These are phyloP conservation scores for Diplolepis rosae DNA, from an alignment of 2,888 invertebrate genomes.

Conservation along the genomic window DNA sequence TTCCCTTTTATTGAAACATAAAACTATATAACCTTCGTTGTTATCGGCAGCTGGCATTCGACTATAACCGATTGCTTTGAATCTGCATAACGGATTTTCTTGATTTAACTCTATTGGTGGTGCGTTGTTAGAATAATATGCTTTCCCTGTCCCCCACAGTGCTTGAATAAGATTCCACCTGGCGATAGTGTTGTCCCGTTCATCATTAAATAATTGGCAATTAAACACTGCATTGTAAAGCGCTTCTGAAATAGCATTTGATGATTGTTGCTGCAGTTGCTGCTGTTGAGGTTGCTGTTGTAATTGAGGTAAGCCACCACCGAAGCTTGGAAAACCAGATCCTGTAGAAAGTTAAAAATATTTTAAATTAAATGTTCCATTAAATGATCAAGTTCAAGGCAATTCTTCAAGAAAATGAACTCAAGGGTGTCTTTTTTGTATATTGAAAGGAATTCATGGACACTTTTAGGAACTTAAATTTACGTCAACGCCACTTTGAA, in stretches of 20 bases:
- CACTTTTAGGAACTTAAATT: no score
- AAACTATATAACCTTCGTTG: constrained; percentile 91
- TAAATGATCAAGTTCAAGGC: no score
- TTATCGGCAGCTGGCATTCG: constrained; percentile 90
- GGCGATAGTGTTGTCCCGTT: constrained; percentile 93
- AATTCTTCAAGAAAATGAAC: no score
- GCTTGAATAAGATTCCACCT: constrained; percentile 97
- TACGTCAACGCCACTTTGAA: no score
- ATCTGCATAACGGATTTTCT: constrained; percentile 93
- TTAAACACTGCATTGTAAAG: constrained; percentile 85
- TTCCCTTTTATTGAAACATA: constrained; percentile 88
- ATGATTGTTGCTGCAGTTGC: constrained; percentile 75
- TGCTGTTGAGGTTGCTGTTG: constrained; percentile 70
- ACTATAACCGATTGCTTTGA: constrained; percentile 96
- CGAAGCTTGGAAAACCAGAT: constrained; percentile 61
- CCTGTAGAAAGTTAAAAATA: constrained; percentile 39
- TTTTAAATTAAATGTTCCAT: no score
- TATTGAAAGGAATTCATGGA: no score
- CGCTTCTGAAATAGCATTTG: constrained; percentile 80
- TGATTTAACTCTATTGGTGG: constrained; percentile 89
- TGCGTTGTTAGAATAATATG: constrained; percentile 85
- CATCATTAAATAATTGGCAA: constrained; percentile 93
- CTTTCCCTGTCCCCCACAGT: constrained; percentile 89
- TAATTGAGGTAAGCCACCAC: constrained; percentile 56
- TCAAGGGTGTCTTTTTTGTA: no score